phyloP scores from a whole-genome alignment of 2,797 vertebrate species.

The Momotus momota region DNA sequence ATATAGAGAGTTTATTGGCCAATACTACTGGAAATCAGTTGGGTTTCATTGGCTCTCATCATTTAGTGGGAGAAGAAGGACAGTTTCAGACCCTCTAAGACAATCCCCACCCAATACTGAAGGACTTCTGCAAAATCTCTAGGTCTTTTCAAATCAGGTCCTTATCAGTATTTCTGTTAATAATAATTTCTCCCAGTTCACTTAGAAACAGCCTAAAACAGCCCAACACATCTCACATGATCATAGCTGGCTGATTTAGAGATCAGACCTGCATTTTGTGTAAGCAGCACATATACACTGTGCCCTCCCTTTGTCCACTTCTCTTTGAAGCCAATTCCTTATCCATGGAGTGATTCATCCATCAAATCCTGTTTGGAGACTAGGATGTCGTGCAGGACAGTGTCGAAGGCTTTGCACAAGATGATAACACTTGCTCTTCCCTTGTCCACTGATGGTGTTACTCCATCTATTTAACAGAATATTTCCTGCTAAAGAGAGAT shows the following conservation, averaged over 20 bases:
- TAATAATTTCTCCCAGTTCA: background rate
- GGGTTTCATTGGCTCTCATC: background rate
- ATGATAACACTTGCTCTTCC: no score
- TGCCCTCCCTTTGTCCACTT: background rate
- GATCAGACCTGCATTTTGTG: background rate
- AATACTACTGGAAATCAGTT: background rate
- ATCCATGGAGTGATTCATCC: no score
- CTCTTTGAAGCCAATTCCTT: background rate
- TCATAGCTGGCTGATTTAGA: background rate
- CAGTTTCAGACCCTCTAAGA: background rate
- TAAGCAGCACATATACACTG: accelerated
- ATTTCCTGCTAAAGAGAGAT: background rate
- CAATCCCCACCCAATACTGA: background rate
- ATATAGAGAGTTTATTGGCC: background rate
- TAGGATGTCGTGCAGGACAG: no score
- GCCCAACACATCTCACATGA: background rate
- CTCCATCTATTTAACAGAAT: background rate
- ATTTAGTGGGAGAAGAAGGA: background rate
- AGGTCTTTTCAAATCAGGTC: background rate
- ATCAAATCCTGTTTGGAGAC: no score
- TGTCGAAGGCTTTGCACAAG: no score
- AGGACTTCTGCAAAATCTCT: background rate
- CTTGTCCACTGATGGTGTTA: no score
- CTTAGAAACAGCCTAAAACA: background rate
- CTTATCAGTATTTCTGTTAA: background rate